phyloP scores from a whole-genome alignment of 2,888 invertebrate genomes.

The Tachystola acroxantha region DNA sequence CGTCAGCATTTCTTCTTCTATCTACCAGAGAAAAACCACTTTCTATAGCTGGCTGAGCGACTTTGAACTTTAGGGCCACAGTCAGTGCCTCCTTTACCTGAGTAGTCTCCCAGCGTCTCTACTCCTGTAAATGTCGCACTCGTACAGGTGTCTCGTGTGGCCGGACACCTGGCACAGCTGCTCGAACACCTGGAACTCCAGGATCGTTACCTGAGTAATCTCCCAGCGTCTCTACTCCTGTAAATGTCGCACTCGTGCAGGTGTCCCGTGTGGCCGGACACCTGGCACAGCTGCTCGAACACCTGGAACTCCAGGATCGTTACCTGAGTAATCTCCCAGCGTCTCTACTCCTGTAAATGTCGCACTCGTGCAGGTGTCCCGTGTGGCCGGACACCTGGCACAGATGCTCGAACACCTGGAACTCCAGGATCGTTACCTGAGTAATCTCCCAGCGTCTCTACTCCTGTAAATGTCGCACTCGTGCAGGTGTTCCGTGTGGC shows the following conservation, averaged over 20 bases:
- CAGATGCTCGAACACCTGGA: constrained; percentile 89
- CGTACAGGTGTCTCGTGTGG: constrained; percentile 85
- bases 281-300: constrained; percentile 86
- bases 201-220: too few species aligned
- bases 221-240: constrained; percentile 84
- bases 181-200: too few species aligned
- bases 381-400: constrained; percentile 85
- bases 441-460: constrained; percentile 85
- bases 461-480: constrained; percentile 90
- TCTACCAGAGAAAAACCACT: too few species aligned
- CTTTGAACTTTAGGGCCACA: constrained; percentile 20
- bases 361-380: constrained; percentile 88
- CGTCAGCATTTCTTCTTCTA: too few species aligned
- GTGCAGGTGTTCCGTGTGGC: constrained; percentile 85
- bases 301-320: background rate
- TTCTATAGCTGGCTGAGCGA: too few species aligned
- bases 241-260: constrained; percentile 89
- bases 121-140: constrained; percentile 89
- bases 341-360: constrained; percentile 87
- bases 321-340: constrained; percentile 88
- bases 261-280: constrained; percentile 84
- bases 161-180: constrained; percentile 86
- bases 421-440: constrained; percentile 95
- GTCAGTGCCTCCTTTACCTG: too few species aligned
- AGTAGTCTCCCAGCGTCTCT: constrained; percentile 87